These are phyloP conservation scores for Dyspetes luteomarginatus DNA, from an alignment of 2,888 invertebrate species.

Conservation along the genomic window DNA sequence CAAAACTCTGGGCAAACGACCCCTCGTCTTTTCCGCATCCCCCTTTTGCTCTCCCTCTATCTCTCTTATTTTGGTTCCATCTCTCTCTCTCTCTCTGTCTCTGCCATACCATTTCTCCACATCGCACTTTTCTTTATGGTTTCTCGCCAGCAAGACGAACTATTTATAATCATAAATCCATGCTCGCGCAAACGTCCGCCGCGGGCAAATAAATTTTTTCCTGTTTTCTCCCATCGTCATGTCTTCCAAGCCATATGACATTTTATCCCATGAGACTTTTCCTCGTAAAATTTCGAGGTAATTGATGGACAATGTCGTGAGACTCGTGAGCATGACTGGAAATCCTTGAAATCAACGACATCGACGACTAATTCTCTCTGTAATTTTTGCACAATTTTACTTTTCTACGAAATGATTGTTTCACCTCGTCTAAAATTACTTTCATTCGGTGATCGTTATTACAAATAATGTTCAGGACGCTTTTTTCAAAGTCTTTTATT, in stretches of 20 bases:
- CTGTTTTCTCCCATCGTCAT: constrained; percentile 28
- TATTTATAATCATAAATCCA: constrained; percentile 81
- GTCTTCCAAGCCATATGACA: constrained; percentile 38
- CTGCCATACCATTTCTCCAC: constrained; percentile 53
- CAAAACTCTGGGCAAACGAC: constrained; percentile 76
- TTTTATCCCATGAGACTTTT: constrained; percentile 36
- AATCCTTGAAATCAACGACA: no score
- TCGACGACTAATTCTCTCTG: no score
- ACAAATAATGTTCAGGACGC: no score
- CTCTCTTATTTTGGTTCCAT: constrained; percentile 8
- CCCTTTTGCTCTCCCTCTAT: background rate
- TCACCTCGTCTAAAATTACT: no score
- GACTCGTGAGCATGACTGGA: no score
- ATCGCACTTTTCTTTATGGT: constrained; percentile 76
- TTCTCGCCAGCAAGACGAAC: constrained; percentile 75
- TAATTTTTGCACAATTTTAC: no score
- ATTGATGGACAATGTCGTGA: constrained; percentile 17
- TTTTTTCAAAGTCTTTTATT: no score
- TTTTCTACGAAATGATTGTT: no score
- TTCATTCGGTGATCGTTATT: no score
- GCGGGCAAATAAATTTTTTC: constrained; percentile 29
- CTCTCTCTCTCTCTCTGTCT: constrained; percentile 5
- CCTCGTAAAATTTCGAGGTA: constrained; percentile 24
- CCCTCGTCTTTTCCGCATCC: constrained; percentile 52
- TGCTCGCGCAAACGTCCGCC: constrained; percentile 26